These are phyloP conservation scores for Rhabdomys pumilio DNA, from an alignment of 2,797 vertebrate species.

Conservation along the genomic window DNA sequence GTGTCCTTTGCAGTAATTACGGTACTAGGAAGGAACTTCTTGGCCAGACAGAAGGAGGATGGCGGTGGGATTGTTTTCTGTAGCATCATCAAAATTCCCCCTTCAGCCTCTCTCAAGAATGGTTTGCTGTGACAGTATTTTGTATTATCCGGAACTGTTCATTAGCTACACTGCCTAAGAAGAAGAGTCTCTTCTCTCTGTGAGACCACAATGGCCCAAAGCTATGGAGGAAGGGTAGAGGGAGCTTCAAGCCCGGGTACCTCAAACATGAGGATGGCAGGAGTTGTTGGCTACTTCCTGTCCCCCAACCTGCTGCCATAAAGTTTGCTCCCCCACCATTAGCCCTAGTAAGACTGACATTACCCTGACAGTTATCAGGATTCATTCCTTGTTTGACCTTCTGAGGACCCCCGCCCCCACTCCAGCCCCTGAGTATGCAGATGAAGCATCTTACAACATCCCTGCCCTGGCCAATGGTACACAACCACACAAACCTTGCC, in stretches of 20 bases:
- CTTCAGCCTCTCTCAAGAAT: slow-evolving; percentile 35
- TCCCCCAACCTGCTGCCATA: background rate
- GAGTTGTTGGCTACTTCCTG: background rate
- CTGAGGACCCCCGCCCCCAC: background rate
- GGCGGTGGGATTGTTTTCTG: background rate
- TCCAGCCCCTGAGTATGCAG: background rate
- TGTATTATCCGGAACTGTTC: slow-evolving; percentile 34
- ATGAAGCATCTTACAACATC: background rate
- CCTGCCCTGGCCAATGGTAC: background rate
- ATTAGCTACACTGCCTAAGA: slow-evolving; percentile 18
- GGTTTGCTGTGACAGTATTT: slow-evolving; percentile 13
- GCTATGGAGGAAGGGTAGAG: background rate
- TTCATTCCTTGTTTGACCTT: background rate
- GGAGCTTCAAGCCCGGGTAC: background rate
- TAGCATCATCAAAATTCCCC: slow-evolving; percentile 18
- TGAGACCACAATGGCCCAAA: background rate
- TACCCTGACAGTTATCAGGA: background rate
- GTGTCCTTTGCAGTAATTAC: background rate
- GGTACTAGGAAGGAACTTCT: background rate
- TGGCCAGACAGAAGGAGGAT: slow-evolving; percentile 2
- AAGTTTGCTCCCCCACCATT: background rate
- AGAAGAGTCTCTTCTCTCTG: background rate
- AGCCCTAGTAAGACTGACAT: background rate
- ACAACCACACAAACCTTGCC: background rate
- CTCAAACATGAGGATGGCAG: background rate